phyloP scores from a whole-genome alignment of 1,140 invertebrate species.

The Eupeodes corollae region DNA sequence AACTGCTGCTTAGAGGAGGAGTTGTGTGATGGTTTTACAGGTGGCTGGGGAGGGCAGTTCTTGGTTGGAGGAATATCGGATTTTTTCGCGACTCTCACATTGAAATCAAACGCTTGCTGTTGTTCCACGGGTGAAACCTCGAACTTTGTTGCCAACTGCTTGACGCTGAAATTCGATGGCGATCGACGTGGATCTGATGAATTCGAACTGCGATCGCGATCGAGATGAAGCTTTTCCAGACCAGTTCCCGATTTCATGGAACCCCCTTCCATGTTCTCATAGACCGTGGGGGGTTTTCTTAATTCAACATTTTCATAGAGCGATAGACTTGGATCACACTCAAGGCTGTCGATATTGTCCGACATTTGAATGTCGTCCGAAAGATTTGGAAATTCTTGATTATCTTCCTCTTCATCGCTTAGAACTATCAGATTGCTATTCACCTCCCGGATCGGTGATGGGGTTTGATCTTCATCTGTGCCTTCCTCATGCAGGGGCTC shows the following conservation, averaged over 20 bases:
- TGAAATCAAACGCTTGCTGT: constrained; percentile 31
- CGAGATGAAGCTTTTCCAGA: background rate
- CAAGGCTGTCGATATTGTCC: constrained; percentile 6
- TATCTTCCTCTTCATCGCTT: constrained; percentile 14
- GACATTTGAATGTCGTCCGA: constrained; percentile 4
- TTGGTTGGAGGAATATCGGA: background rate
- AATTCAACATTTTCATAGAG: constrained; percentile 36
- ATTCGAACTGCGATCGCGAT: background rate
- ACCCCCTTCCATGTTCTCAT: constrained; percentile 41
- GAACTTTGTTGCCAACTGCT: constrained; percentile 45
- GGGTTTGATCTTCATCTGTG: no score
- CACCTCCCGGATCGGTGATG: background rate
- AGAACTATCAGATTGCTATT: background rate
- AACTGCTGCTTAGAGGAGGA: constrained; percentile 28
- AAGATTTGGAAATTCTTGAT: constrained; percentile 21
- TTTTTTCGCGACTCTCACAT: constrained; percentile 21
- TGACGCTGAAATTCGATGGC: constrained; percentile 39
- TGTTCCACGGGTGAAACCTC: constrained; percentile 41
- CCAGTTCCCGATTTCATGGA: constrained; percentile 20
- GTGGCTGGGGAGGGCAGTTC: constrained; percentile 2
- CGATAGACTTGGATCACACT: constrained; percentile 8
- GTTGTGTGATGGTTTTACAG: constrained; percentile 16
- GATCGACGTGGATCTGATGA: constrained; percentile 14
- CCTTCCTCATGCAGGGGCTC: background rate
- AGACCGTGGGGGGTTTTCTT: constrained; percentile 38